Base-by-base conservation (phyloP, 2,113 vertebrate genomes). In the Phyllostomus hastatus region DNA sequence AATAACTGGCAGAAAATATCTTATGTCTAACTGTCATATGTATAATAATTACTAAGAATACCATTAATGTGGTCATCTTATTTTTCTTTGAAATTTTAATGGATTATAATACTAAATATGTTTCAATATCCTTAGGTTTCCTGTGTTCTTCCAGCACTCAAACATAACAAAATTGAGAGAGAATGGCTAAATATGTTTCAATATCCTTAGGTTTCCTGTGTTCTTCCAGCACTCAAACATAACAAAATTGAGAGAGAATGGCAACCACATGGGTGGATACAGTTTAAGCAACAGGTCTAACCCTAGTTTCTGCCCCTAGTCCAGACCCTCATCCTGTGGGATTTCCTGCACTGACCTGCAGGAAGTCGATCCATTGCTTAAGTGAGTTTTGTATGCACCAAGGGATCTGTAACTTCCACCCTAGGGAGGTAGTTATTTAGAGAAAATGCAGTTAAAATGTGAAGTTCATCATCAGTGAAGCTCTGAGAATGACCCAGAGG, bases 401-500 rank as follows among this genome's bases (percentile, higher is more conserved):
- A 82, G 67, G 59, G 84, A 90, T 76, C 57, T 67, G 41, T 0
- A 69, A 76, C 85, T 92, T 92, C 76, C 41, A 96, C 88, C n/a
- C 67, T 10, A 24, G 81, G 72, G 93, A 88, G 52, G 31, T 54
- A 81, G 88, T 61, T 90, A 94, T 90, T 95, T 81, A 96, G 70
- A 92, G 59, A 95, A 48, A 96, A 61, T 73, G 46, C 38, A 48
- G 92, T 95, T 92, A 95, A 96, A 81, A 78, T 81, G 70, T 80
- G 75, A 97, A 97, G 85, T 95, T 94, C 90, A 94, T 91, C 80
- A 96, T 88, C 52, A 85, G 76, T 22, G 54, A 92, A 57, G 70
- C 59, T 90, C 66, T 59, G 64, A 66, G 48, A 15, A 83, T 95
- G 91, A 91, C 90, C 88, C 72, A 95, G 80, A 82, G 82, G 85